These are phyloP conservation scores for Clinocottus analis DNA, from an alignment of 2,113 vertebrate genomes.

Conservation along the genomic window DNA sequence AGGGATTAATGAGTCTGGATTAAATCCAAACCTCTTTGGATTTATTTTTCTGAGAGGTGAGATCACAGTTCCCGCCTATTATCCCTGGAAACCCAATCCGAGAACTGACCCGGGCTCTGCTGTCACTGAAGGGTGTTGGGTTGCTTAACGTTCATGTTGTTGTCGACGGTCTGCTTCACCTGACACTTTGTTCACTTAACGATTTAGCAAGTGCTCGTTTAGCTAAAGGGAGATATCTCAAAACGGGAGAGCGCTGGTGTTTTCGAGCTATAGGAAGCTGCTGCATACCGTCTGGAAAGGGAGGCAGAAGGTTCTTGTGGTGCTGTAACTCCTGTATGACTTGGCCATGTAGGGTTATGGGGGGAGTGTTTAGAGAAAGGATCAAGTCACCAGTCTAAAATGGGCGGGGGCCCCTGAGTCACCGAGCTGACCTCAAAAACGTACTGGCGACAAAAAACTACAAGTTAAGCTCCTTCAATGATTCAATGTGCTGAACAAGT, in stretches of 20 bases:
- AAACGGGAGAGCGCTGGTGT: background rate
- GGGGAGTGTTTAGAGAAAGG: constrained; percentile 21
- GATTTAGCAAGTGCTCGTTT: background rate
- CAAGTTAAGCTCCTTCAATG: background rate
- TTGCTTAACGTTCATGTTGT: constrained; percentile 16
- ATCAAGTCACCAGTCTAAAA: constrained; percentile 41
- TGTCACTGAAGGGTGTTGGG: background rate
- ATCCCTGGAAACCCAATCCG: background rate
- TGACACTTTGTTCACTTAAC: background rate
- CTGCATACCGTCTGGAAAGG: constrained; percentile 3
- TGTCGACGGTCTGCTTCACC: background rate
- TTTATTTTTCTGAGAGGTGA: background rate
- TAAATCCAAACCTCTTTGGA: background rate
- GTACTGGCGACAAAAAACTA: background rate
- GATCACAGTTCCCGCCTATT: background rate
- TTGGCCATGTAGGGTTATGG: constrained; percentile 1
- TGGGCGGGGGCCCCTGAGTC: background rate
- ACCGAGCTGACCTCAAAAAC: constrained; percentile 11
- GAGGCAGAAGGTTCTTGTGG: background rate
- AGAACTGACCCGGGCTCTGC: background rate
- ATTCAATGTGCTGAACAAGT: background rate
- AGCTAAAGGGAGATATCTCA: background rate
- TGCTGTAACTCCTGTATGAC: constrained; percentile 21
- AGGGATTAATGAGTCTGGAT: background rate
- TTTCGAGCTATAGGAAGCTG: constrained; percentile 3